phyloP scores from a whole-genome alignment of 2,888 invertebrate genomes.

The Stenoptilia bipunctidactyla region DNA sequence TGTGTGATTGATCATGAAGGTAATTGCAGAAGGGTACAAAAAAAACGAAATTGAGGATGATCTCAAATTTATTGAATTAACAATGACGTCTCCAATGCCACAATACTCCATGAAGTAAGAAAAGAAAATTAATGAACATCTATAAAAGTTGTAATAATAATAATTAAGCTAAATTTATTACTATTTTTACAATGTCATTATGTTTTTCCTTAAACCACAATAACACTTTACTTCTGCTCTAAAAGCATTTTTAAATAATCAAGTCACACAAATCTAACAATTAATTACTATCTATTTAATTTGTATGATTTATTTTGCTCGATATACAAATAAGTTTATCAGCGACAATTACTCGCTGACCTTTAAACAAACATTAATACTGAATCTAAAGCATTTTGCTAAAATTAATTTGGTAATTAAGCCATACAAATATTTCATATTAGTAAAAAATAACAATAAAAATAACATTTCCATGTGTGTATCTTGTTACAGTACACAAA shows the following conservation, averaged over 20 bases:
- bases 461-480: conserved; percentile 29
- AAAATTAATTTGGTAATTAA: conserved; percentile 65
- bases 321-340: conserved; percentile 62
- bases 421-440: conserved; percentile 44
- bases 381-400: conserved; percentile 61
- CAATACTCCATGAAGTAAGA: conserved; percentile 69
- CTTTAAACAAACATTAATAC: conserved; percentile 61
- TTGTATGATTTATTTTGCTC: conserved; percentile 66
- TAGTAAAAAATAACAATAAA: conserved; percentile 50
- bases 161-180: conserved; percentile 70
- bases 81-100: conserved; percentile 70
- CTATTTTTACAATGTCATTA: conserved; percentile 72
- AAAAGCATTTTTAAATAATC: conserved; percentile 68
- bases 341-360: conserved; percentile 40
- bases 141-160: conserved; percentile 71
- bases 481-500: conserved; percentile 35
- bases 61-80: conserved; percentile 70
- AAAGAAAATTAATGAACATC: conserved; percentile 69
- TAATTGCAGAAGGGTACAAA: conserved; percentile 4
- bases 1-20: background rate
- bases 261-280: conserved; percentile 72
- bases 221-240: conserved; percentile 67
- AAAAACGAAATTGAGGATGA: conserved; percentile 65
- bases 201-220: conserved; percentile 69
- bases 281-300: conserved; percentile 68